Conservation (phyloP, 2,797 vertebrate genomes). For the Mastacembelus armatus region DNA sequence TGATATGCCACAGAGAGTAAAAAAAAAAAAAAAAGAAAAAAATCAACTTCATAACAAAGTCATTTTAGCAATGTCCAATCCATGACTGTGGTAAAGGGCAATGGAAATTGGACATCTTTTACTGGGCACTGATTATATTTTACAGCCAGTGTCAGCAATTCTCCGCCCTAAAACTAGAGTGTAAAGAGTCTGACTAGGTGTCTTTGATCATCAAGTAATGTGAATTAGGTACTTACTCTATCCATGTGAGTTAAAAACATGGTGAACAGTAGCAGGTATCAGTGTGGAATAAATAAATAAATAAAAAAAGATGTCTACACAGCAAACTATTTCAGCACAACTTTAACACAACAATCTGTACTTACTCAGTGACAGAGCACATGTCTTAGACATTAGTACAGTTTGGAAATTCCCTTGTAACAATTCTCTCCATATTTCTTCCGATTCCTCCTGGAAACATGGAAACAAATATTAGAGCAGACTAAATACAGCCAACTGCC, state of each 20-base stretch:
- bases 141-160: constrained; percentile 36
- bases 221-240: constrained; percentile 61
- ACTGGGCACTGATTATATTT: not conserved
- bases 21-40: no score
- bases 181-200: constrained; percentile 38
- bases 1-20: constrained; percentile 24
- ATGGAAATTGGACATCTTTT: constrained; percentile 9
- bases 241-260: constrained; percentile 60
- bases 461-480: constrained; percentile 44
- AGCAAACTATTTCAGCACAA: constrained; percentile 65
- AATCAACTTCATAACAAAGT: no score
- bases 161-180: constrained; percentile 49
- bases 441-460: constrained; percentile 87
- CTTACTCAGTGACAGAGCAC: constrained; percentile 62
- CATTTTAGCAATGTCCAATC: no score
- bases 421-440: constrained; percentile 89
- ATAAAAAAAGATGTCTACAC: constrained; percentile 39
- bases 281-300: constrained; percentile 35
- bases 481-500: constrained; percentile 36
- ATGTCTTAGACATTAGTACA: constrained; percentile 94
- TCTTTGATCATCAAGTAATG: constrained; percentile 45
- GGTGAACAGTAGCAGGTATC: constrained; percentile 60
- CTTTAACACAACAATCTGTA: constrained; percentile 70
- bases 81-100: not conserved
- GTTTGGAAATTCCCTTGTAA: constrained; percentile 97